A percentile compares a stretch with the other conserved stretches of the same genome.
Evolutionary conservation across 2,797 vertebrate genomes (phyloP).

Genomic region (Lacerta bilineata): DNA sequence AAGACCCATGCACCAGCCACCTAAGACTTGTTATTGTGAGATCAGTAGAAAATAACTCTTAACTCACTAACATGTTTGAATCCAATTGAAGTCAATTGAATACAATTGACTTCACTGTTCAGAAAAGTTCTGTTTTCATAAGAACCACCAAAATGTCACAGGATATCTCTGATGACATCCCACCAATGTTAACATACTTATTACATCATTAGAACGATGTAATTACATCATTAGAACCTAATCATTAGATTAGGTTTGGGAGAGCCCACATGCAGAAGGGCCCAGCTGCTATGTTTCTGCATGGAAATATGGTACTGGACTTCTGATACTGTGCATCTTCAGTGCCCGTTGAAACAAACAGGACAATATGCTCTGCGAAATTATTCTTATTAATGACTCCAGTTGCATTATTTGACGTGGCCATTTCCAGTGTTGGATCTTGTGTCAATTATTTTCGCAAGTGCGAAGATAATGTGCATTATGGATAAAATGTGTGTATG

Average conservation of each 20-base stretch:
- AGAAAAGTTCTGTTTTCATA: neutral
- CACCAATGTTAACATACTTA: neutral
- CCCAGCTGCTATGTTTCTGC: neutral
- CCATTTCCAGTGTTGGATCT: neutral
- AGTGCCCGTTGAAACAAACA: neutral
- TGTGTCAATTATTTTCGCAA: neutral
- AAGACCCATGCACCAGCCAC: neutral
- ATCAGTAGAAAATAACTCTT: neutral
- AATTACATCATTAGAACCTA: too few species aligned
- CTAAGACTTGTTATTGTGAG: neutral
- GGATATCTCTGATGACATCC: constrained; percentile 3
- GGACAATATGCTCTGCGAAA: neutral
- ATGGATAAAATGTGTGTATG: neutral
- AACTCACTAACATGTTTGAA: neutral
- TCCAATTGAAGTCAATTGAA: neutral
- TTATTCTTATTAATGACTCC: neutral
- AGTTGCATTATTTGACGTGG: neutral
- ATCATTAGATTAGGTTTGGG: neutral
- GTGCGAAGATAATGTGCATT: neutral
- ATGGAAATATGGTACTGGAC: neutral
- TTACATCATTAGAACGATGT: too few species aligned
- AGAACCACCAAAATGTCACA: neutral
- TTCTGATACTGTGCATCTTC: neutral
- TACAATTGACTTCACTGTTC: neutral
- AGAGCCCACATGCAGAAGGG: neutral